Evolutionary conservation across 2,113 vertebrate genomes (phyloP).

Genomic region (Sylvietta virens): DNA sequence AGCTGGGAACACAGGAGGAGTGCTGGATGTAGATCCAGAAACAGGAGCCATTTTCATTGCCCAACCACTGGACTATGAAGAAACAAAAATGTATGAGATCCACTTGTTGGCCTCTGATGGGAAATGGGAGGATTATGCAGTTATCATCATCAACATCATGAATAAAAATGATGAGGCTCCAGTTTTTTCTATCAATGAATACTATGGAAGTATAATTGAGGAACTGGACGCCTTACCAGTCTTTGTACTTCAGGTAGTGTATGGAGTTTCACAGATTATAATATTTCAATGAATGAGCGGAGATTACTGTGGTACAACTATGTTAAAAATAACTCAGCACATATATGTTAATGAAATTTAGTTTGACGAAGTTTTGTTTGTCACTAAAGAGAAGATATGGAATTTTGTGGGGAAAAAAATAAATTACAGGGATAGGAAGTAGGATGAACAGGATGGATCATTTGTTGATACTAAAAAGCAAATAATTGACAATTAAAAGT

Average conservation of each 20-base stretch:
- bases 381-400: background rate
- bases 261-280: background rate
- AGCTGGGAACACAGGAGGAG: constrained; percentile 81
- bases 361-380: background rate
- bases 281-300: background rate
- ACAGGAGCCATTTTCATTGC: constrained; percentile 84
- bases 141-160: constrained; percentile 77
- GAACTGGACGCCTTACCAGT: constrained; percentile 82
- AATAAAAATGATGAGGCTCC: constrained; percentile 91
- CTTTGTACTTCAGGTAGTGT: constrained; percentile 84
- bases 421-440: background rate
- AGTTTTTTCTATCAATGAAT: constrained; percentile 83
- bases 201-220: constrained; percentile 85
- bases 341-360: background rate
- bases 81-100: constrained; percentile 81
- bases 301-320: background rate
- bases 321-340: background rate
- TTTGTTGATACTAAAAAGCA: background rate
- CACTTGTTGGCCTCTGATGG: constrained; percentile 86
- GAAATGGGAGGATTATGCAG: constrained; percentile 87
- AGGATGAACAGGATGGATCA: background rate
- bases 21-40: constrained; percentile 84
- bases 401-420: background rate
- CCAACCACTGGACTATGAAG: constrained; percentile 85
- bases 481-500: background rate